phyloP scores from a whole-genome alignment of 2,113 vertebrate species.

The Cryptotis parvus region DNA sequence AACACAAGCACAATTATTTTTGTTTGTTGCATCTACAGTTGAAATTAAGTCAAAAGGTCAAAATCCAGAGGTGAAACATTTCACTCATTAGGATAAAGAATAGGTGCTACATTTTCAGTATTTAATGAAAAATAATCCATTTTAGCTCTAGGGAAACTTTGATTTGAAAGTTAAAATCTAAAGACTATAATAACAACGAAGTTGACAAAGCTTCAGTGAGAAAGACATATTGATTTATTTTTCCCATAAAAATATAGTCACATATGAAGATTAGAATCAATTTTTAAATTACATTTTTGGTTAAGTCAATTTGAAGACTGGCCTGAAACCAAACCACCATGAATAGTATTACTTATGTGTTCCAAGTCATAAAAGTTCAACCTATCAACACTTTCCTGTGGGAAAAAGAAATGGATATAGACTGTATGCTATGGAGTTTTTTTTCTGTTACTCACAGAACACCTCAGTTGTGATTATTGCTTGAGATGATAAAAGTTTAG shows the following conservation, averaged over 20 bases:
- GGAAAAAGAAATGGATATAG: not conserved
- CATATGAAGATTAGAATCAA: conserved; percentile 77
- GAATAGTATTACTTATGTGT: conserved; percentile 69
- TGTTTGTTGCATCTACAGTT: not conserved
- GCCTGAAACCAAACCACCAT: conserved; percentile 74
- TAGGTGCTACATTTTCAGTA: not conserved
- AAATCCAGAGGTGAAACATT: not conserved
- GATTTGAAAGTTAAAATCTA: conserved; percentile 27
- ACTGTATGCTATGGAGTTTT: not conserved
- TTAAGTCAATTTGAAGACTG: conserved; percentile 77
- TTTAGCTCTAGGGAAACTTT: no score
- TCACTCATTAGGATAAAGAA: no score
- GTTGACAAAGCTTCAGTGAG: conserved; percentile 33
- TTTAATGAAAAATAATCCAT: not conserved
- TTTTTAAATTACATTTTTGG: conserved; percentile 73
- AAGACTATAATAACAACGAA: conserved; percentile 37
- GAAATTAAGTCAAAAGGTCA: not conserved
- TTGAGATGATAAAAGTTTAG: conserved; percentile 15
- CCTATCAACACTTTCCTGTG: conserved; percentile 28
- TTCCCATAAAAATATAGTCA: conserved; percentile 73
- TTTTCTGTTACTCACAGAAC: conserved; percentile 51
- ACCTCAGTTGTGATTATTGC: conserved; percentile 59
- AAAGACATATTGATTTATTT: conserved; percentile 66
- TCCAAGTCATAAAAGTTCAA: conserved; percentile 71
- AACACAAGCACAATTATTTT: not conserved